Base-by-base conservation (phyloP, 2,113 vertebrate species). In the Aspiorhynchus laticeps region DNA sequence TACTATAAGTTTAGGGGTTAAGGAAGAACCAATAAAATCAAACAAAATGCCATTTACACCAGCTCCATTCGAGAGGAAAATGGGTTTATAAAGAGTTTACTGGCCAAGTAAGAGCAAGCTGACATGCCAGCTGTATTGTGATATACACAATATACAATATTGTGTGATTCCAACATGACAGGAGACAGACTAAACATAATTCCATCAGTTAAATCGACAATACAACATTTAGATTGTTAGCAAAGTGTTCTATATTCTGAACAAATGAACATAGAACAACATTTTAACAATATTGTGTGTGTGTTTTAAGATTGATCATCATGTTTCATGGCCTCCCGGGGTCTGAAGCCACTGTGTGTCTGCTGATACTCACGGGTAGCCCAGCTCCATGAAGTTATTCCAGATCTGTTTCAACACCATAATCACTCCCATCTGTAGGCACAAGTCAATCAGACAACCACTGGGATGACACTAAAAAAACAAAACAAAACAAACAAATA, bases 321-420 rank as follows among this genome's bases (percentile, higher is more conserved):
- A 15, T 67, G 14, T 15, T 33, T 31, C 63, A 67, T 67, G 63
- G 28, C 6, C 28, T 69, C 28, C 1, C 7, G 15, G 4, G 1
- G 65, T 67, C 26, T 36, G 67, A 19, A 8, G 15, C 65, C 7
- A 10, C 31, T 15, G 36, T 38, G 4, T 73, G 38, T 74, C 38
- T 74, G 36, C 48, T 69, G 75, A 85, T 89, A 93, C 95, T 94
- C 92, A 99, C 98, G 98, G 98, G 92, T 97, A 99, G 88, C 98
- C 98, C 1, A 99, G 95, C 89, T 99, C 98, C 98, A 99, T 99
- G 91, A 99, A 99, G 92, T 99, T 99, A 92, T 99, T 99, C 98
- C 98, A 99, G 94, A 99, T 98, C 91, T 99, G 98, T 93, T 99
- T 99, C 91, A 99, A 95, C 91, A 99, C 97, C 98, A 99, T 99